Conservation (phyloP, 2,888 invertebrate species). For the Caenorhabditis sp. region DNA sequence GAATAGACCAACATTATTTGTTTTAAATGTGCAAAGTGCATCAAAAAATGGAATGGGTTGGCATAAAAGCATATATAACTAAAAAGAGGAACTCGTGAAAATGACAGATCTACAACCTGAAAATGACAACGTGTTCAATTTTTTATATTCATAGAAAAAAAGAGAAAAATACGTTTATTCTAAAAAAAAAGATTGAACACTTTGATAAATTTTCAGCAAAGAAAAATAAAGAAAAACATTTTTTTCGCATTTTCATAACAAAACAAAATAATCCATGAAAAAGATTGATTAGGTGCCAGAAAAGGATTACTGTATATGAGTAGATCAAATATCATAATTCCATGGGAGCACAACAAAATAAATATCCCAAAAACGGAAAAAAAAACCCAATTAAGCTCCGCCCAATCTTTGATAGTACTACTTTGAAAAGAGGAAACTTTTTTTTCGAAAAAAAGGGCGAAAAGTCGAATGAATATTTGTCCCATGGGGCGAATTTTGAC, state of each 20-base stretch:
- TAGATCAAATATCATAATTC: background rate
- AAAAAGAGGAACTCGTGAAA: background rate
- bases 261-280: background rate
- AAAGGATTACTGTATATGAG: background rate
- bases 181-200: background rate
- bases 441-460: background rate
- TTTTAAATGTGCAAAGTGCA: background rate
- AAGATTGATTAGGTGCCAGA: background rate
- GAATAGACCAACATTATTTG: background rate
- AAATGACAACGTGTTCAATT: too few relatives aligned
- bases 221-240: background rate
- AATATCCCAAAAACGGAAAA: too few relatives aligned
- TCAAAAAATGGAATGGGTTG: background rate
- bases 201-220: background rate
- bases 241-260: background rate
- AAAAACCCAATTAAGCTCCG: background rate
- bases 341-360: too few relatives aligned
- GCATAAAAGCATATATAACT: background rate
- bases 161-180: too few relatives aligned
- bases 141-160: too few relatives aligned
- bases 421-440: too few relatives aligned
- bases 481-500: conserved; percentile 1
- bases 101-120: background rate
- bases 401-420: too few relatives aligned
- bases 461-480: background rate